A percentile compares a stretch with the other conserved stretches of the same genome.
phyloP scores from a whole-genome alignment of 2,888 invertebrate species.

The Neria commutata region DNA sequence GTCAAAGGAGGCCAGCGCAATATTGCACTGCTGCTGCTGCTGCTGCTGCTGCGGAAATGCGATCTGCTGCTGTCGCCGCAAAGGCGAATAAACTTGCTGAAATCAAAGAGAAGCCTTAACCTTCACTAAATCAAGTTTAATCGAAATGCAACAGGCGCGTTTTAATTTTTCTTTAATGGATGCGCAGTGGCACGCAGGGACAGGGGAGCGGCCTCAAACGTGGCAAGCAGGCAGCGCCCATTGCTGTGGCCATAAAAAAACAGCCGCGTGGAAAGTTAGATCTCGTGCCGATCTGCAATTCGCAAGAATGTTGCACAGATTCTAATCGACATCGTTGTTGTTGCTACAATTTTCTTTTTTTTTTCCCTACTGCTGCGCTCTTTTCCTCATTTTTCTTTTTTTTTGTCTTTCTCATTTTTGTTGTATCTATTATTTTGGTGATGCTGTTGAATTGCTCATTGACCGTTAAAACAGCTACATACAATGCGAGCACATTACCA shows the following conservation, averaged over 20 bases:
- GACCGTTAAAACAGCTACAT: not conserved
- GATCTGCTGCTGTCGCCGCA: not conserved
- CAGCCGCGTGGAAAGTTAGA: constrained; percentile 19
- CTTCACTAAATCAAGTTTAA: constrained; percentile 51
- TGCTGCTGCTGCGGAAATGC: not conserved
- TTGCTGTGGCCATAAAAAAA: not conserved
- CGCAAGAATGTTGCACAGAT: constrained; percentile 26
- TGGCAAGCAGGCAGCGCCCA: too few relatives aligned
- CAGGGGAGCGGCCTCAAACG: too few relatives aligned
- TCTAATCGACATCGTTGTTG: not conserved
- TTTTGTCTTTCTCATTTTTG: not conserved
- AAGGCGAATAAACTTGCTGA: constrained; percentile 4
- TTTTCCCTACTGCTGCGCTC: too few relatives aligned
- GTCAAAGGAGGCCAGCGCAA: not conserved
- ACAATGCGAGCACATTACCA: not conserved
- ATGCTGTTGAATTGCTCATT: not conserved
- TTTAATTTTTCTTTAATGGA: constrained; percentile 34
- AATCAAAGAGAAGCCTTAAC: constrained; percentile 33
- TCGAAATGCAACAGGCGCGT: constrained; percentile 34
- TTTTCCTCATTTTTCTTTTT: not conserved
- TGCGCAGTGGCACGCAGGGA: constrained; percentile 20
- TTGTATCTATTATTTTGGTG: not conserved
- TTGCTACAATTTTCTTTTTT: not conserved
- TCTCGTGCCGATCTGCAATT: constrained; percentile 40
- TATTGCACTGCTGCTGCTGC: not conserved